Evolutionary conservation across 1,140 invertebrate species (phyloP).

Genomic region (Solenopsis fugax): DNA sequence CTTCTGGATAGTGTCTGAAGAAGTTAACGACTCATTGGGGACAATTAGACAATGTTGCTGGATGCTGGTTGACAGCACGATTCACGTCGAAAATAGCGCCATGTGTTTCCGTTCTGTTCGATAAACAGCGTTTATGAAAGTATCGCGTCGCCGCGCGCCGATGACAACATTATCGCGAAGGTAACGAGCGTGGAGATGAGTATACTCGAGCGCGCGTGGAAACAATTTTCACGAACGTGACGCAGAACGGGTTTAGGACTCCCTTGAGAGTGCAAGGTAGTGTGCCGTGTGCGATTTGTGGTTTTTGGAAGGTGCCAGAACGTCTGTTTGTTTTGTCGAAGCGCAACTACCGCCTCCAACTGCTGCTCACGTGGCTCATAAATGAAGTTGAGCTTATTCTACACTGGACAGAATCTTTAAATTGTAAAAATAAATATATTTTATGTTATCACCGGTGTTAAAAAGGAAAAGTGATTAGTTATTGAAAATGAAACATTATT

Average conservation of each 20-base stretch:
- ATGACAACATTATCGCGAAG: slow-evolving; percentile 3
- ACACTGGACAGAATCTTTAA: neutral
- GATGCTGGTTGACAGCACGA: neutral
- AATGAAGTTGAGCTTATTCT: neutral
- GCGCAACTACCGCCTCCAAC: neutral
- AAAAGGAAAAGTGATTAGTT: neutral
- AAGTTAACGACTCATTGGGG: neutral
- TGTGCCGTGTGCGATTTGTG: neutral
- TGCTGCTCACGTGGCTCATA: neutral
- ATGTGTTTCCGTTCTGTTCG: slow-evolving; percentile 22
- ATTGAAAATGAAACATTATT: neutral
- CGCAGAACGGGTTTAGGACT: slow-evolving; percentile 8
- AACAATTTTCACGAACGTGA: slow-evolving; percentile 5
- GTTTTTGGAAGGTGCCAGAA: neutral
- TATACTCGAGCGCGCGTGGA: neutral
- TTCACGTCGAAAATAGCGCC: slow-evolving; percentile 27
- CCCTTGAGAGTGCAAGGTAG: neutral
- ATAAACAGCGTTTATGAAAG: slow-evolving; percentile 22
- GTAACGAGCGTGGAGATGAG: neutral
- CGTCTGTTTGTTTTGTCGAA: neutral
- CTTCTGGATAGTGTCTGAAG: neutral
- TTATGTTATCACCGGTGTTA: neutral
- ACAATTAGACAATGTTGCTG: slow-evolving; percentile 15
- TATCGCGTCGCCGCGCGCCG: neutral
- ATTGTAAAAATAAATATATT: neutral